These are phyloP conservation scores for Ibycter americanus DNA, from an alignment of 2,797 vertebrate genomes.

Conservation along the genomic window DNA sequence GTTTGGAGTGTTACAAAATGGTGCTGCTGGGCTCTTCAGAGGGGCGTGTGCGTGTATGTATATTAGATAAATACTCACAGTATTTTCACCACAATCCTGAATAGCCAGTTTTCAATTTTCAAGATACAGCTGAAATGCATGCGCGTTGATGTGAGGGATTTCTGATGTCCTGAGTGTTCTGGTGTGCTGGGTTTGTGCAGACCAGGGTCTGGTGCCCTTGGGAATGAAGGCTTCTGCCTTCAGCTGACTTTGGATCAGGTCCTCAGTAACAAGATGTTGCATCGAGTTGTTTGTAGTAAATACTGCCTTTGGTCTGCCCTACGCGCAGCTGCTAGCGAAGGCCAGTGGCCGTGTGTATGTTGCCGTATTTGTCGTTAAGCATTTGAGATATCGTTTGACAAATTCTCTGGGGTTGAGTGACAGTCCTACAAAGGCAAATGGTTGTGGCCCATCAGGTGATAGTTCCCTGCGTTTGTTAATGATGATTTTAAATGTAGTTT, in stretches of 20 bases:
- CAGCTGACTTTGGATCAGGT: background rate
- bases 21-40: background rate
- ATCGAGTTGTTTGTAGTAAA: fast-evolving
- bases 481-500: background rate
- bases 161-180: background rate
- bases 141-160: background rate
- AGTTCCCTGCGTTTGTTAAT: background rate
- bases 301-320: background rate
- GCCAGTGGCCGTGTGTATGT: fast-evolving
- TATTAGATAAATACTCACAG: background rate
- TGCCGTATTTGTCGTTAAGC: background rate
- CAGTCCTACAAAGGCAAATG: background rate
- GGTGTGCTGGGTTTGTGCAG: background rate
- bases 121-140: background rate
- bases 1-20: background rate
- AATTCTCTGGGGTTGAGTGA: background rate
- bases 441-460: background rate
- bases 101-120: background rate
- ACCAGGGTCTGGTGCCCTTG: background rate
- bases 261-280: fast-evolving
- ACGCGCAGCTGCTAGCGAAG: background rate
- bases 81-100: background rate
- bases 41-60: fast-evolving
- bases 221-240: background rate
- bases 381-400: background rate